phyloP scores from a whole-genome alignment of 1,140 invertebrate genomes.

The Aricia agestis region DNA sequence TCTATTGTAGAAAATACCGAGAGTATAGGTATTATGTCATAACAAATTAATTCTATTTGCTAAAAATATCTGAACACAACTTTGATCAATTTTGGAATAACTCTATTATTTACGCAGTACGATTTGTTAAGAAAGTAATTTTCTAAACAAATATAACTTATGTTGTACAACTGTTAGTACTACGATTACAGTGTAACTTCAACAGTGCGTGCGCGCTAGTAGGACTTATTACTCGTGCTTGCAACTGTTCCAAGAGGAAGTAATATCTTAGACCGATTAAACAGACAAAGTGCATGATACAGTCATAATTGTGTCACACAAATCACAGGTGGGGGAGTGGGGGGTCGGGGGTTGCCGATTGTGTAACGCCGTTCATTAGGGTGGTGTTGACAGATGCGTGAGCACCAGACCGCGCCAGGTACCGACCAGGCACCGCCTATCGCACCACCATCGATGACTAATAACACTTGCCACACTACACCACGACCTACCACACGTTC shows the following conservation, averaged over 20 bases:
- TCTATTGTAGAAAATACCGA: no score
- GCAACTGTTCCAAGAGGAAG: neutral
- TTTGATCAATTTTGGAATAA: no score
- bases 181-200: neutral
- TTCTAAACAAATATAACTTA: no score
- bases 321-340: slow-evolving; percentile 64
- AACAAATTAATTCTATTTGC: no score
- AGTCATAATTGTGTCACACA: slow-evolving; percentile 47
- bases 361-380: slow-evolving; percentile 70
- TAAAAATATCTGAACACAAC: no score
- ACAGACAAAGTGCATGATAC: slow-evolving; percentile 22
- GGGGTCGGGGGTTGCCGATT: slow-evolving; percentile 54
- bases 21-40: no score
- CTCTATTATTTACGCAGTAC: no score
- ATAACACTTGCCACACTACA: slow-evolving; percentile 42
- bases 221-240: neutral
- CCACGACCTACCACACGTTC: slow-evolving; percentile 23
- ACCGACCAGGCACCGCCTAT: slow-evolving; percentile 50
- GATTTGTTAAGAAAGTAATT: no score
- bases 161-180: no score
- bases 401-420: slow-evolving; percentile 67
- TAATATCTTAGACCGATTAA: neutral
- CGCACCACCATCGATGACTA: slow-evolving; percentile 74
- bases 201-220: neutral
- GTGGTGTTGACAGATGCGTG: slow-evolving; percentile 71